Evolutionary conservation across 1,140 invertebrate species (phyloP).

Genomic region (Harpegnathos saltator): DNA sequence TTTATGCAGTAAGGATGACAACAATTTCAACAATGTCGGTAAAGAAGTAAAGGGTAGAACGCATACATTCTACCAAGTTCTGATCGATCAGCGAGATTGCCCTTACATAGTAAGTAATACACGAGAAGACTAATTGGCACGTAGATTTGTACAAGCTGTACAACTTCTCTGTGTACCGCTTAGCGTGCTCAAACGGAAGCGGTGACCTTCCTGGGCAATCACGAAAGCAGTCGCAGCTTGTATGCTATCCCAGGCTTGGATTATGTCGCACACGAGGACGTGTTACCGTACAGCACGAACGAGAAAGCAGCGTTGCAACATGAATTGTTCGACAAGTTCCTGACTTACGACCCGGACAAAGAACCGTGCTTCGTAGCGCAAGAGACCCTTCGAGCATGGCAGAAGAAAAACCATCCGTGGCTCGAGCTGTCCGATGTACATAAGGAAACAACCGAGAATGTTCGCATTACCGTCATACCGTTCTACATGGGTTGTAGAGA

Average conservation of each 20-base stretch:
- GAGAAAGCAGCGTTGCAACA: conserved; percentile 95
- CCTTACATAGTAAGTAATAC: conserved; percentile 94
- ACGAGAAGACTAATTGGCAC: not conserved
- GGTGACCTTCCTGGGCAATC: conserved; percentile 98
- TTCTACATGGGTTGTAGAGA: conserved; percentile 98
- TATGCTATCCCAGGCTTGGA: conserved; percentile 98
- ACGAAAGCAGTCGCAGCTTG: conserved; percentile 96
- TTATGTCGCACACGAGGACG: conserved; percentile 98
- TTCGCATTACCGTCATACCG: conserved; percentile 98
- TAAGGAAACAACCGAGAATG: conserved; percentile 98
- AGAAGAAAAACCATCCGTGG: conserved; percentile 99
- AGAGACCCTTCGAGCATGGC: conserved; percentile 97
- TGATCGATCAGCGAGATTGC: conserved; percentile 98
- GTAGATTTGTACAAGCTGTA: not conserved
- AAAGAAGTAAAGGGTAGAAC: conserved; percentile 96
- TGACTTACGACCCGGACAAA: conserved; percentile 92
- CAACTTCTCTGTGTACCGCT: conserved; percentile 61
- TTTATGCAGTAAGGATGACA: conserved; percentile 78
- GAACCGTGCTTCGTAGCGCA: conserved; percentile 95
- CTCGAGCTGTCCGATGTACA: conserved; percentile 98
- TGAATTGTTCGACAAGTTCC: conserved; percentile 98
- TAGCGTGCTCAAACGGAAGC: conserved; percentile 98
- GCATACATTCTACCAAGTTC: conserved; percentile 98
- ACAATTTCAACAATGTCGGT: conserved; percentile 87
- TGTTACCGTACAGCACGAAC: conserved; percentile 93